Percentiles rank a stretch among this genome's conserved stretches.
phyloP scores from a whole-genome alignment of 2,888 invertebrate genomes.

The Anthophora plumipes region DNA sequence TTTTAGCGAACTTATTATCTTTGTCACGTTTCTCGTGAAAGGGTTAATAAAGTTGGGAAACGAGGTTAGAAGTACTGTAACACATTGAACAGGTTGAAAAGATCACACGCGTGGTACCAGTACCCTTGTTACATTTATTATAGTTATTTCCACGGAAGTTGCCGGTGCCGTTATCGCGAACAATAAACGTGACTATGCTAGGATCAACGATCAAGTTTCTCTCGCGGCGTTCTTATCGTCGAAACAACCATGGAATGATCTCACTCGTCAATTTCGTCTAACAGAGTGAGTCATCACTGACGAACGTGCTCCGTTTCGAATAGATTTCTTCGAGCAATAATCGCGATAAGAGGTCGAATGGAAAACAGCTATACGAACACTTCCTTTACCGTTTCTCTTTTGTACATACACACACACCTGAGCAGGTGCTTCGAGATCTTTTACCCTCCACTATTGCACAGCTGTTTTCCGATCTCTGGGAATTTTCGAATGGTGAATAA shows the following conservation, averaged over 20 bases:
- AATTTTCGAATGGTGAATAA: slow-evolving; percentile 25
- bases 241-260: slow-evolving; percentile 54
- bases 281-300: slow-evolving; percentile 52
- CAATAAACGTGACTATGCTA: slow-evolving; percentile 1
- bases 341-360: slow-evolving; percentile 16
- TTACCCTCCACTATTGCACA: slow-evolving; percentile 25
- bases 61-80: background rate
- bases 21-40: background rate
- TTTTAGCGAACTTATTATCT: too few species aligned
- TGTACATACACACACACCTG: slow-evolving; percentile 15
- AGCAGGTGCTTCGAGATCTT: slow-evolving; percentile 39
- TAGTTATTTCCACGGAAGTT: background rate
- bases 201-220: slow-evolving; percentile 36
- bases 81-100: background rate
- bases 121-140: background rate
- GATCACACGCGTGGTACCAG: background rate
- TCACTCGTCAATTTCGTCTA: slow-evolving; percentile 59
- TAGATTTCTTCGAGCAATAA: slow-evolving; percentile 3
- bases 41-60: background rate
- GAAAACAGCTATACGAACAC: background rate
- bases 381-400: background rate
- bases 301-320: background rate
- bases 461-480: slow-evolving; percentile 50
- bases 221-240: slow-evolving; percentile 40
- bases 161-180: slow-evolving; percentile 10